phyloP scores from a whole-genome alignment of 2,113 vertebrate genomes.

The Galemys pyrenaicus region DNA sequence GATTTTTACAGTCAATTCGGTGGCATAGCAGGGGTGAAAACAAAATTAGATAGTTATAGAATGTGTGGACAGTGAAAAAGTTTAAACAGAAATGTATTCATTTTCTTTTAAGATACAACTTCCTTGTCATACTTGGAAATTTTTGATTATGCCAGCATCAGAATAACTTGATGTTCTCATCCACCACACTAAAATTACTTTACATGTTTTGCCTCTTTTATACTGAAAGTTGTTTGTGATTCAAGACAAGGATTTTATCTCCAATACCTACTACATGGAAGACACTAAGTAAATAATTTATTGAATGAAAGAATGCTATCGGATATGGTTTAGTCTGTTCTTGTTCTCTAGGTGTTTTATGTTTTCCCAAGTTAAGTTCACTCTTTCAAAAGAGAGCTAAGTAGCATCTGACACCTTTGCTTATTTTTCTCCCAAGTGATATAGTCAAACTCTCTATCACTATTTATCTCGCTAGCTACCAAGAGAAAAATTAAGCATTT shows the following conservation, averaged over 20 bases:
- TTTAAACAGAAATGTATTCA: constrained; percentile 5
- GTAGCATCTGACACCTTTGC: neutral
- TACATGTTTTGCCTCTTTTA: neutral
- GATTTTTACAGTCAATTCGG: neutral
- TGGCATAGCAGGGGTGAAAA: neutral
- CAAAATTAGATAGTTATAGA: neutral
- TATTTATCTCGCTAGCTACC: too few relatives aligned
- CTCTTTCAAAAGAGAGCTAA: neutral
- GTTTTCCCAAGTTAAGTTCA: neutral
- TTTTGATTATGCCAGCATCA: neutral
- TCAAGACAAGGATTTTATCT: neutral
- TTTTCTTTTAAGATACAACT: neutral
- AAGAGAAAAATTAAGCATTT: too few relatives aligned
- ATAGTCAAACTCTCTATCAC: too few relatives aligned
- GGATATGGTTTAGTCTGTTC: neutral
- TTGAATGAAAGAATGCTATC: neutral
- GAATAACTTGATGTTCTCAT: neutral
- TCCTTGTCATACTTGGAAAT: neutral
- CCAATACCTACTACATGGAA: neutral
- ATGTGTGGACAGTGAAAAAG: neutral
- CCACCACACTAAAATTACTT: neutral
- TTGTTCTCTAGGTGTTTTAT: neutral
- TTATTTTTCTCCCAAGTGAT: neutral
- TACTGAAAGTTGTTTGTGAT: neutral
- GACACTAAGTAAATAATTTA: neutral